These are phyloP conservation scores for Anisognathus igniventris DNA, from an alignment of 2,797 vertebrate species.

Conservation along the genomic window DNA sequence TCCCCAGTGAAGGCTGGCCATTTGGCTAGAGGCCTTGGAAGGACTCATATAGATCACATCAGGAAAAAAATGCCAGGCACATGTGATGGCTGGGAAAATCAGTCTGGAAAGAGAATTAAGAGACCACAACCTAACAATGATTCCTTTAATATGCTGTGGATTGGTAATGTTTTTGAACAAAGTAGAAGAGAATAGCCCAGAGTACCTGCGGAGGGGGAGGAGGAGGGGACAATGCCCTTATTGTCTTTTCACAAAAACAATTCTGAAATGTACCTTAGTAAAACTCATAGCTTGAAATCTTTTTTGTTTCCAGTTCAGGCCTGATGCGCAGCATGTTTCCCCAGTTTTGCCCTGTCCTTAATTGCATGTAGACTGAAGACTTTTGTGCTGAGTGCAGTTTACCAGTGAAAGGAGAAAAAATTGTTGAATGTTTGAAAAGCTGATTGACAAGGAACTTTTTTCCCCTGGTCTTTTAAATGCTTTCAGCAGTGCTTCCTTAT, in stretches of 20 bases:
- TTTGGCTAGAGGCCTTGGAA: not conserved
- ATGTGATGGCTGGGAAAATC: slow-evolving; percentile 6
- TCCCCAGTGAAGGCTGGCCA: not conserved
- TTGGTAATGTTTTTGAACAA: slow-evolving; percentile 10
- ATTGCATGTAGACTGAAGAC: not conserved
- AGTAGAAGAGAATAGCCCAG: slow-evolving; percentile 13
- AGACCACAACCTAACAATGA: not conserved
- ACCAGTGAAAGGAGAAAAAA: not conserved
- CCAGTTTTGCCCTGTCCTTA: not conserved
- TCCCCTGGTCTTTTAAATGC: not conserved
- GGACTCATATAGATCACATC: not conserved
- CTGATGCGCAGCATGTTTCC: not conserved
- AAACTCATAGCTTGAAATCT: not conserved
- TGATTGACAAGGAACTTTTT: slow-evolving; percentile 13
- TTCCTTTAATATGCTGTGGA: not conserved
- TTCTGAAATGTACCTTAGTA: slow-evolving; percentile 20
- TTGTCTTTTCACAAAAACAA: slow-evolving; percentile 33
- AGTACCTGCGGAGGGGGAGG: slow-evolving; percentile 11
- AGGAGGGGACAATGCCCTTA: not conserved
- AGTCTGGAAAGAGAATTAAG: slow-evolving; percentile 17
- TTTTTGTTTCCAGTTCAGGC: not conserved
- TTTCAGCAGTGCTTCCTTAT: slow-evolving; percentile 33
- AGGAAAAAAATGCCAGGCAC: not conserved
- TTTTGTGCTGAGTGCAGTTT: not conserved
- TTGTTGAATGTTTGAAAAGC: not conserved